Percentiles rank a stretch among this genome's conserved stretches.
Evolutionary conservation across 2,888 invertebrate genomes (phyloP).

Genomic region (Cataglyphis altisquamis): DNA sequence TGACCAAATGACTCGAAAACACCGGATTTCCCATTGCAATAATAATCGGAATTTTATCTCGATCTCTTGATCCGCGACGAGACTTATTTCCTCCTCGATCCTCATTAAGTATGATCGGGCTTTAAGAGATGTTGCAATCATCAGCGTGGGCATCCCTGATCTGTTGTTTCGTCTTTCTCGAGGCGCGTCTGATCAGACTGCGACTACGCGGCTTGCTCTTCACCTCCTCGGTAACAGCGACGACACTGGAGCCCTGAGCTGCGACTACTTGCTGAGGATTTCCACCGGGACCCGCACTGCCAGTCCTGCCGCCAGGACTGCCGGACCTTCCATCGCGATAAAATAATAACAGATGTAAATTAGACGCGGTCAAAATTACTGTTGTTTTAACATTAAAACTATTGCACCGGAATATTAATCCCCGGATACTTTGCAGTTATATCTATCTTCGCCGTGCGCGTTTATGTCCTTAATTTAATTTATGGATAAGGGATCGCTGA

Average conservation of each 20-base stretch:
- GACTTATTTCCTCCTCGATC: constrained; percentile 23
- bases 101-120: background rate
- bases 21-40: background rate
- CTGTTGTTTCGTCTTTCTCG: constrained; percentile 93
- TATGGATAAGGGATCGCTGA: background rate
- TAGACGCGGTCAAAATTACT: background rate
- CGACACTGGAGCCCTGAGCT: constrained; percentile 83
- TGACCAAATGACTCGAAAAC: constrained; percentile 2
- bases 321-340: constrained; percentile 76
- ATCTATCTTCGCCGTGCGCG: no score
- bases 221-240: constrained; percentile 85
- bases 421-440: background rate
- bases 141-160: constrained; percentile 91
- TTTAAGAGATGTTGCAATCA: constrained; percentile 91
- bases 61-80: background rate
- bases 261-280: constrained; percentile 80
- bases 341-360: constrained; percentile 11
- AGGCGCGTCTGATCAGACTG: constrained; percentile 93
- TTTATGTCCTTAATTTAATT: background rate
- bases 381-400: background rate
- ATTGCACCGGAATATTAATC: no score
- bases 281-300: constrained; percentile 80
- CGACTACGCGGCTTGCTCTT: constrained; percentile 90
- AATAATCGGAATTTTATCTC: background rate
- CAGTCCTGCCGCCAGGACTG: constrained; percentile 81